Evolutionary conservation across 2,113 vertebrate genomes (phyloP).

Genomic region (Cyphomyrus plagiostoma): DNA sequence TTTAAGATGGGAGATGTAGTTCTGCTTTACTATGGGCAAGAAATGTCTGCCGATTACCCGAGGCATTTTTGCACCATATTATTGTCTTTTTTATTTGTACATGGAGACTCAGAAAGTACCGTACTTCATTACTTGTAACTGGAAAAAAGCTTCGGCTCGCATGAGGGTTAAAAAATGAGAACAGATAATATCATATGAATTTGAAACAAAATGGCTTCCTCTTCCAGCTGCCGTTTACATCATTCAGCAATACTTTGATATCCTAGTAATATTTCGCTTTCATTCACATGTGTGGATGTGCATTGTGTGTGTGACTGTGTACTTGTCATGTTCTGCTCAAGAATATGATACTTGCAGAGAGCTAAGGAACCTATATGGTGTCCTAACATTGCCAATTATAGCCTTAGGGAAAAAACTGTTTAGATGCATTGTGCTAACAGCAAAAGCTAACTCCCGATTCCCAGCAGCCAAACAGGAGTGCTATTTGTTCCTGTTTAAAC

Average conservation of each 20-base stretch:
- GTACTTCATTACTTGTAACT: not conserved
- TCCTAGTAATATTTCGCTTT: not conserved
- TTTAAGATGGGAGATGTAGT: not conserved
- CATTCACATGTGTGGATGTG: not conserved
- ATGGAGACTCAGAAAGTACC: not conserved
- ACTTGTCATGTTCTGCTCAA: constrained; percentile 25
- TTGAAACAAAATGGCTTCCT: constrained; percentile 10
- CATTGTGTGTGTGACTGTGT: not conserved
- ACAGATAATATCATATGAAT: not conserved
- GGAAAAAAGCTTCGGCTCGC: not conserved
- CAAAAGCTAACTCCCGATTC: constrained; percentile 56
- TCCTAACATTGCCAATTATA: constrained; percentile 71
- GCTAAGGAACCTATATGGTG: constrained; percentile 45
- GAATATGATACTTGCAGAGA: constrained; percentile 10
- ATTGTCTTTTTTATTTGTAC: not conserved
- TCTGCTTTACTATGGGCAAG: not conserved
- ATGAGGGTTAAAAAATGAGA: not conserved
- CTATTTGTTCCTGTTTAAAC: constrained; percentile 64
- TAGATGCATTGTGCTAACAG: constrained; percentile 52
- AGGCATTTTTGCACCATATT: not conserved
- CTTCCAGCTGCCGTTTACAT: not conserved
- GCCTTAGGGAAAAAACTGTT: constrained; percentile 59
- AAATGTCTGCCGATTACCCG: not conserved
- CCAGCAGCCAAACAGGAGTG: constrained; percentile 60
- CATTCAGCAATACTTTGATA: not conserved